Conservation (phyloP, 2,888 invertebrate species). For the Helleia helle region DNA sequence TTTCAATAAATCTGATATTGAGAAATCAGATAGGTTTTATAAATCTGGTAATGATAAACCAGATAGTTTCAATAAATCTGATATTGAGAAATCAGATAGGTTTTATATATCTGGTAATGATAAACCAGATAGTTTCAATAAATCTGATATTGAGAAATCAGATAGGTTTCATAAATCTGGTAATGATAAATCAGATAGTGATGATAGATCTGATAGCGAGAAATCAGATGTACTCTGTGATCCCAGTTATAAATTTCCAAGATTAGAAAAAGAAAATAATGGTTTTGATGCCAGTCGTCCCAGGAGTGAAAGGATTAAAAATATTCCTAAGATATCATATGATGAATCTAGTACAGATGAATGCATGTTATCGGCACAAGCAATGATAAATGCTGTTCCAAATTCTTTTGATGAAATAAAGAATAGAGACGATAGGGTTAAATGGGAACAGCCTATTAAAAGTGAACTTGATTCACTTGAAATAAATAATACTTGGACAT, state of each 20-base stretch:
- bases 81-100: too few relatives aligned
- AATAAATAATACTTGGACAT: slow-evolving; percentile 24
- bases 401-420: slow-evolving; percentile 18
- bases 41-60: too few relatives aligned
- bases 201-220: slow-evolving; percentile 3
- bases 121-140: too few relatives aligned
- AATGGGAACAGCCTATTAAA: slow-evolving; percentile 19
- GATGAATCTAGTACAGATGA: slow-evolving; percentile 12
- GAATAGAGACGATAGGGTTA: slow-evolving; percentile 14
- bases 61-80: too few relatives aligned
- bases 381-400: slow-evolving; percentile 13
- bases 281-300: slow-evolving; percentile 7
- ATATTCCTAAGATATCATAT: slow-evolving; percentile 30
- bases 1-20: too few relatives aligned
- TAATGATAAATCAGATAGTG: too few relatives aligned
- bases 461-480: slow-evolving; percentile 22
- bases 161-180: too few relatives aligned
- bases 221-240: too few relatives aligned
- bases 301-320: slow-evolving; percentile 18
- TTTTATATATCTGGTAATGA: too few relatives aligned
- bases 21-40: too few relatives aligned
- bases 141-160: too few relatives aligned
- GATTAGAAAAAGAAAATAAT: slow-evolving; percentile 11
- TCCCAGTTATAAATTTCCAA: slow-evolving; percentile 11
- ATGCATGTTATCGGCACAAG: slow-evolving; percentile 15